These are phyloP conservation scores for Panagrolaimus sp. DNA, from an alignment of 1,140 invertebrate species.

Conservation along the genomic window DNA sequence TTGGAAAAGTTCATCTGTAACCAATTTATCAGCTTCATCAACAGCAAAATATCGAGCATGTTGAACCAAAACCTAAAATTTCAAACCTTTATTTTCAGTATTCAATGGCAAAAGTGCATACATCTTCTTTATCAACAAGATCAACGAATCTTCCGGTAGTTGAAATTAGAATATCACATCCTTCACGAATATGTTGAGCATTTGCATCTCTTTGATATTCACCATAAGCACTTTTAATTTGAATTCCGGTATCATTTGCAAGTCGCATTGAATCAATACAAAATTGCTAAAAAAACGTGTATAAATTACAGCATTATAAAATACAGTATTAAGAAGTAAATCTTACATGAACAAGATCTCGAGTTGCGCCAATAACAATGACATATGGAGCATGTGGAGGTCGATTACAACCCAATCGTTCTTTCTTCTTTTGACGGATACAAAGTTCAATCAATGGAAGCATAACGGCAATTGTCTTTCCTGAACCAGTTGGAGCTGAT, in stretches of 20 bases:
- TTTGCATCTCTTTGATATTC: not conserved
- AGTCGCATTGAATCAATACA: not conserved
- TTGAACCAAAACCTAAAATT: constrained; percentile 19
- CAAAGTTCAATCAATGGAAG: not conserved
- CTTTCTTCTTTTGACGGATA: not conserved
- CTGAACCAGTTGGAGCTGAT: not conserved
- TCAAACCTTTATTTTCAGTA: too few relatives aligned
- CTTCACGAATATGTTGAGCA: not conserved
- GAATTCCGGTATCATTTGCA: not conserved
- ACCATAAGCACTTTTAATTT: not conserved
- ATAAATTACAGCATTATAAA: too few relatives aligned
- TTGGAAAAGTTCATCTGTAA: not conserved
- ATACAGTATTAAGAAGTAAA: too few relatives aligned
- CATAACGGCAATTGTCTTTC: not conserved
- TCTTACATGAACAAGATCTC: not conserved
- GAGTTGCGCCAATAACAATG: not conserved
- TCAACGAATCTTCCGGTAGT: not conserved
- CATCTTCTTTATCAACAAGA: not conserved
- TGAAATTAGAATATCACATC: not conserved
- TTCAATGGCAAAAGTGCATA: not conserved
- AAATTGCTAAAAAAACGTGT: too few relatives aligned
- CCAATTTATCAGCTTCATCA: constrained; percentile 34
- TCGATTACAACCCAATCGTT: not conserved
- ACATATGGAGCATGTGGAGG: not conserved
- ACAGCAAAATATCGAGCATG: constrained; percentile 31